Percentiles rank a stretch among this genome's conserved stretches.
These are phyloP conservation scores for Hypsopygia costalis DNA, from an alignment of 2,888 invertebrate species.

Conservation along the genomic window DNA sequence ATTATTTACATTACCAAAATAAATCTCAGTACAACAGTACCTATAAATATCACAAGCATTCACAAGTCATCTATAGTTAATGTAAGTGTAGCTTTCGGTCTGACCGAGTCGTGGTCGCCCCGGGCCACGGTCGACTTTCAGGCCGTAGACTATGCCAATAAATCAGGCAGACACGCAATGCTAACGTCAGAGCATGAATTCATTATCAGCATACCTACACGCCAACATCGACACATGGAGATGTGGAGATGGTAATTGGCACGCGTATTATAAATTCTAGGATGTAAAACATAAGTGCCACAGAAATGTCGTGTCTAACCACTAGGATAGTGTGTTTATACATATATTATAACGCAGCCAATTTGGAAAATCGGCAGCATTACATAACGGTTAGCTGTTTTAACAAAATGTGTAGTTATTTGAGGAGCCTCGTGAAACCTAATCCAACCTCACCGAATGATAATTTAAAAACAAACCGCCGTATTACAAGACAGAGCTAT, in stretches of 20 bases:
- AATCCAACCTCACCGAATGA: too few relatives aligned
- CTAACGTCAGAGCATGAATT: slow-evolving; percentile 5
- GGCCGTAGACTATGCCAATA: slow-evolving; percentile 39
- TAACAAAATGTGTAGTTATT: too few relatives aligned
- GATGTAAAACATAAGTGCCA: background rate
- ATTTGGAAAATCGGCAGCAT: too few relatives aligned
- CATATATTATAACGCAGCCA: too few relatives aligned
- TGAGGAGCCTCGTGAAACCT: too few relatives aligned
- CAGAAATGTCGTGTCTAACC: too few relatives aligned
- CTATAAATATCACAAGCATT: slow-evolving; percentile 34
- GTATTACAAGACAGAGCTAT: too few relatives aligned
- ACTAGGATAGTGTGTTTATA: too few relatives aligned
- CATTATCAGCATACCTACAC: slow-evolving; percentile 11
- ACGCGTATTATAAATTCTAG: slow-evolving; percentile 1
- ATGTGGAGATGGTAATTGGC: background rate
- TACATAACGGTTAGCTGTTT: too few relatives aligned
- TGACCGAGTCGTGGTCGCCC: slow-evolving; percentile 58
- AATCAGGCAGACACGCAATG: slow-evolving; percentile 34
- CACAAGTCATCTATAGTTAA: slow-evolving; percentile 29
- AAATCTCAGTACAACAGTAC: slow-evolving; percentile 1
- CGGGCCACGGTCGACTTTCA: slow-evolving; percentile 49
- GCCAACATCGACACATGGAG: background rate
- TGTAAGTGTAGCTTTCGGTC: slow-evolving; percentile 40
- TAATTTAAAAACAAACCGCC: too few relatives aligned
- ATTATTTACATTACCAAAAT: slow-evolving; percentile 1